Conservation (phyloP, 2,113 vertebrate species). For the Ornithorhynchus anatinus region DNA sequence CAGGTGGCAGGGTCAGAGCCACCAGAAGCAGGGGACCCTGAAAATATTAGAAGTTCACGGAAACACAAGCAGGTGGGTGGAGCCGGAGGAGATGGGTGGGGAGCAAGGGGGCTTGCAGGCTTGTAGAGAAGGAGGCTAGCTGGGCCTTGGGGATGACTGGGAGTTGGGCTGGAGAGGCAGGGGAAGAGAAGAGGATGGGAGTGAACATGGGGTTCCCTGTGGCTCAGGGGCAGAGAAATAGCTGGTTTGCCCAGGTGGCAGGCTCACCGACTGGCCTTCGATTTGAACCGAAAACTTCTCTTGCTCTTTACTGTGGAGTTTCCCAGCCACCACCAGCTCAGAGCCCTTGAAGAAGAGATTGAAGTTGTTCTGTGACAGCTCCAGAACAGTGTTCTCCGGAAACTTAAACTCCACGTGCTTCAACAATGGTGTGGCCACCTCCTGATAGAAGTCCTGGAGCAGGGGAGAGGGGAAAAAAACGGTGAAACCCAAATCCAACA, state of each 20-base stretch:
- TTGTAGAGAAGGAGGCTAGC: too few species aligned
- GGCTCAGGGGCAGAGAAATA: neutral
- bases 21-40: too few species aligned
- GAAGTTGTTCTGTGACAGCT: constrained; percentile 78
- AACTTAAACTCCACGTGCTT: constrained; percentile 80
- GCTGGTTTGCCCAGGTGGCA: too few species aligned
- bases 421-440: constrained; percentile 85
- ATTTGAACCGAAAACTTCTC: constrained; percentile 78
- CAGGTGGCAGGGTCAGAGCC: too few species aligned
- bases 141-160: too few species aligned
- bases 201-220: neutral
- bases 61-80: too few species aligned
- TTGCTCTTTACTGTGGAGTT: constrained; percentile 66
- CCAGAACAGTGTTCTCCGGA: constrained; percentile 71
- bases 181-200: too few species aligned
- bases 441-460: constrained; percentile 85
- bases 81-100: too few species aligned
- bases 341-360: constrained; percentile 83
- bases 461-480: neutral
- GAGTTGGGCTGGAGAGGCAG: too few species aligned
- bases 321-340: constrained; percentile 88
- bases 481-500: too few species aligned
- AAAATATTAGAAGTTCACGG: too few species aligned
- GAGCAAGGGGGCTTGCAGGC: too few species aligned
- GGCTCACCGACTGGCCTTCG: constrained; percentile 78